Base-by-base conservation (phyloP, 2,797 vertebrate genomes). In the Poecilia wingei region DNA sequence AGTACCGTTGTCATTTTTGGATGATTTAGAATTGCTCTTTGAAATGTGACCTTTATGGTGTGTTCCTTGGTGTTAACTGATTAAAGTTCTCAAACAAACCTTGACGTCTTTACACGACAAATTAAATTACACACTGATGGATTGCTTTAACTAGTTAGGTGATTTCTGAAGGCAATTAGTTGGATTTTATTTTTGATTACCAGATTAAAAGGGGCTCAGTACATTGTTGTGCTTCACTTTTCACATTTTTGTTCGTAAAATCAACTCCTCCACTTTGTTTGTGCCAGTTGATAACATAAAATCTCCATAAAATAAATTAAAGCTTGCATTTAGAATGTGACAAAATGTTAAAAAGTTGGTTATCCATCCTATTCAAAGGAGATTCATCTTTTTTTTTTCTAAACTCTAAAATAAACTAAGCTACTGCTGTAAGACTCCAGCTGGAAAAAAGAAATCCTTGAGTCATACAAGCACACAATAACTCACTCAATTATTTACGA, bases 401-500 rank as follows among this genome's bases (percentile, higher is more conserved):
- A 82, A 89, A 87, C 81, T 87, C 82, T 45, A 85, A 87, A 84
- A 89, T 81, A 81, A 89, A 87, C 81, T 85, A 84, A 92, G 89
- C 86, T 78, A 75, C 83, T 82, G 81, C 87, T 87, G 87, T 88
- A 86, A 89, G 86, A 86, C 77, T 75, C 61, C 36, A 74, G 79
- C 74, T 79, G 74, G 72, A 64, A 84, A 80, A 85, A 87, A 86
- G 83, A 87, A 89, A 90, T 91, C 78, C 88, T 91, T 86, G 82
- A 93, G 84, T 93, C 82, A 85, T 84, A 84, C 87, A 92, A 92
- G 92, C 84, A 85, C 87, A 92, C 91, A 91, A 92, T 94, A 93
- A 93, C 94, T 93, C 92, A 93, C 92, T 94, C 89, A 93, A 91
- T 93, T 93, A 93, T 94, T 94, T 93, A 93, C 89, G 79, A 94